Base-by-base conservation (phyloP, 2,888 invertebrate species). In the Heteromyza rotundicornis region DNA sequence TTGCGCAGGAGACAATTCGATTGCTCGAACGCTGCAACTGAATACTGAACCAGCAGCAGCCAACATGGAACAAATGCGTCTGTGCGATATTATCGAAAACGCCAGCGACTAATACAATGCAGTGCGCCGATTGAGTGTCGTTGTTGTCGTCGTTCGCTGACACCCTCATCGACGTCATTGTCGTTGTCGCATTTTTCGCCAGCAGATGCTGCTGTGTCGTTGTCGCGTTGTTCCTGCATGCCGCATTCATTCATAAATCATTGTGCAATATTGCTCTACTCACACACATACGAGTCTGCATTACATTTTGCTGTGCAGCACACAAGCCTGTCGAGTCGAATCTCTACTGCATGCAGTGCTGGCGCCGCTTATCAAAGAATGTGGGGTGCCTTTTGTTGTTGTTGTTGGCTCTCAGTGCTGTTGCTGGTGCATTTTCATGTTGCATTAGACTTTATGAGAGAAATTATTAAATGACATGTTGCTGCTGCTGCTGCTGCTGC, bases 121-220 rank as follows among this genome's bases (percentile, higher is more conserved):
- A 32, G 12, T 32, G 32, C 5, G 32, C 32, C 32, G 12, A 12
- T 32, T 12, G 12, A 12, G 51, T 57, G 44, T 57, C 47, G 59
- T 59, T 59, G 44, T 22, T 53, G 59, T 44, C 20, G 53, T 59
- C 52, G 52, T 40, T 59, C 40, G 44, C 32, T 12, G 32, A 12
- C n/a, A n/a, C n/a, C n/a, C n/a, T n/a, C n/a, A n/a, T 32, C 32
- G 32, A 32, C 32, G 32, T 12, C 32, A 32, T 32, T n/a, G n/a
- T n/a, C n/a, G n/a, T n/a, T n/a, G n/a, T n/a, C 12, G 7, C 40
- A 40, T 3, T 3, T 40, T 40, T 40, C 40, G 40, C 12, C 40
- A 10, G 40, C 40, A 40, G 40, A 40, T 40, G 40, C 40, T 40
- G n/a, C n/a, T n/a, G n/a, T n/a, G n/a, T n/a, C n/a, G n/a, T n/a